Evolutionary conservation across 2,888 invertebrate genomes (phyloP).

Genomic region (Hipparchia sbordonii): DNA sequence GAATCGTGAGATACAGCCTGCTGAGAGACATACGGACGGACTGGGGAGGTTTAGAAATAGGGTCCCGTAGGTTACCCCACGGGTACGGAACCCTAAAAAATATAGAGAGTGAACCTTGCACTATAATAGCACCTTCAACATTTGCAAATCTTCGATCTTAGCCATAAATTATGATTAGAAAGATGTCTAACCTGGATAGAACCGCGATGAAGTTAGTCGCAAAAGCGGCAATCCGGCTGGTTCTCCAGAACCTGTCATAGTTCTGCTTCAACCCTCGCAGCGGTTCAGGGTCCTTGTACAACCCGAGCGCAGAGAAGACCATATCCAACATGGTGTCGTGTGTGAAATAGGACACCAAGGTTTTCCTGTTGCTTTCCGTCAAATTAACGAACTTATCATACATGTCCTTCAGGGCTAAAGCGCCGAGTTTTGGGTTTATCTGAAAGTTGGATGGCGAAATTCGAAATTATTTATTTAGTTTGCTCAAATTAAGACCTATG

Average conservation of each 20-base stretch:
- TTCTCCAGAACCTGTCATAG: slow-evolving; percentile 84
- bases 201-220: slow-evolving; percentile 88
- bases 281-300: slow-evolving; percentile 82
- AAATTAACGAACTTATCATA: slow-evolving; percentile 75
- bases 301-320: slow-evolving; percentile 84
- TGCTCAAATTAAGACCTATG: no score
- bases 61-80: no score
- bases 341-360: slow-evolving; percentile 86
- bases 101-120: no score
- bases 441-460: slow-evolving; percentile 46
- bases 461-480: no score
- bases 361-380: slow-evolving; percentile 55
- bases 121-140: no score
- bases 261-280: slow-evolving; percentile 83
- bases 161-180: neutral
- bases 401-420: slow-evolving; percentile 86
- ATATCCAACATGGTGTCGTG: slow-evolving; percentile 86
- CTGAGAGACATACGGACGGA: no score
- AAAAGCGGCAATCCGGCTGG: slow-evolving; percentile 86
- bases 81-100: no score
- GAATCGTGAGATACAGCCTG: no score
- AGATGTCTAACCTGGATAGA: slow-evolving; percentile 85
- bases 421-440: slow-evolving; percentile 86
- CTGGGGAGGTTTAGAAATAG: no score
- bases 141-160: no score